phyloP scores from a whole-genome alignment of 1,140 invertebrate species.

The Telenomus remus region DNA sequence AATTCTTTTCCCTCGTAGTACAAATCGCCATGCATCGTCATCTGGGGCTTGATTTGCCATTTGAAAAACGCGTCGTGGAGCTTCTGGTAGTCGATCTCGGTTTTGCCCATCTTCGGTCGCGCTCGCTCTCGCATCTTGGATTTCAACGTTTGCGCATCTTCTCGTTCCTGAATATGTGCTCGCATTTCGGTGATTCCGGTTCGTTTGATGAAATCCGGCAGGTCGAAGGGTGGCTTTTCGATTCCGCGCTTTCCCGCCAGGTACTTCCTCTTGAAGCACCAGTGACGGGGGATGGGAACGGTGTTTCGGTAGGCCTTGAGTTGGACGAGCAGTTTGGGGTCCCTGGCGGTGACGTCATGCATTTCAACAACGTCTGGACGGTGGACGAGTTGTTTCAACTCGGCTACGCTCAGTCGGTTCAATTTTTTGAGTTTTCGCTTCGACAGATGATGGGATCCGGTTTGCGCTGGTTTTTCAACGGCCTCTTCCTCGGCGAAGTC shows the following conservation, averaged over 20 bases:
- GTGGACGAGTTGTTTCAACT: constrained; percentile 94
- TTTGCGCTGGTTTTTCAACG: constrained; percentile 75
- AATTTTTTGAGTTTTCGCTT: constrained; percentile 97
- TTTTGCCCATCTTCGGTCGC: constrained; percentile 98
- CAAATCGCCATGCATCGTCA: constrained; percentile 99
- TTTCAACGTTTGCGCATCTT: constrained; percentile 97
- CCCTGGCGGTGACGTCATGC: constrained; percentile 99
- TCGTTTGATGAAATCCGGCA: constrained; percentile 98
- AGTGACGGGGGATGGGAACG: constrained; percentile 96
- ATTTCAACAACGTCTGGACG: constrained; percentile 99
- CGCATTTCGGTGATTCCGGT: constrained; percentile 99
- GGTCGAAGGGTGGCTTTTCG: constrained; percentile 98
- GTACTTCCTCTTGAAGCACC: constrained; percentile 99
- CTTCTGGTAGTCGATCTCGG: constrained; percentile 99
- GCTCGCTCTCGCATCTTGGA: constrained; percentile 98
- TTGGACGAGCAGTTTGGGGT: constrained; percentile 96
- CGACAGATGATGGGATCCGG: constrained; percentile 90
- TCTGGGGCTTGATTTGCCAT: constrained; percentile 98
- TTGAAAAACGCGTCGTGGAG: constrained; percentile 99
- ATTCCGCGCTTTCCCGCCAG: constrained; percentile 98
- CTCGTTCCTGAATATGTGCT: constrained; percentile 97
- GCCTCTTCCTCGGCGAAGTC: constrained; percentile 81
- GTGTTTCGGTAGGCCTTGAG: constrained; percentile 96
- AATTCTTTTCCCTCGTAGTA: constrained; percentile 99
- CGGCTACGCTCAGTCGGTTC: constrained; percentile 94